Evolutionary conservation across 2,113 vertebrate species (phyloP).

Genomic region (Pyxicephalus adspersus): DNA sequence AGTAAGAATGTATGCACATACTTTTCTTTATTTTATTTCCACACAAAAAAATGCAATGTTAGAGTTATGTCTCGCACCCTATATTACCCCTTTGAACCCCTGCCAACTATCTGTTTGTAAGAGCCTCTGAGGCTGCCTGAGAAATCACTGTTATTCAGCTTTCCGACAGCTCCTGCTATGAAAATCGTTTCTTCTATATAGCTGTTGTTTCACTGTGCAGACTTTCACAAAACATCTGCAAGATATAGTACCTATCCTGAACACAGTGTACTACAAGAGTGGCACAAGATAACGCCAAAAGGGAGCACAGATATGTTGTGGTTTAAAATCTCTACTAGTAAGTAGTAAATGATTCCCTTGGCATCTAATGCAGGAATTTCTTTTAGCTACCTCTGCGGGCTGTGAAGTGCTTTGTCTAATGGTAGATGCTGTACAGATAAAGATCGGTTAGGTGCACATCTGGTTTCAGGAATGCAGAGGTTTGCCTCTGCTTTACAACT

Average conservation of each 20-base stretch:
- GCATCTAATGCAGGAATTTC: slow-evolving; percentile 8
- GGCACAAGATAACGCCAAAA: not conserved
- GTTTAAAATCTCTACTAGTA: not conserved
- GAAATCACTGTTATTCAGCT: too few species aligned
- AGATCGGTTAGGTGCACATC: slow-evolving; percentile 10
- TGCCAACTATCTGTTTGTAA: too few species aligned
- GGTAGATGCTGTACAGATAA: slow-evolving; percentile 16
- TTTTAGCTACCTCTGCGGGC: not conserved
- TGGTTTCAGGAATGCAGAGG: slow-evolving; percentile 12
- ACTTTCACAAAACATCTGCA: too few species aligned
- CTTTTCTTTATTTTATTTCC: too few species aligned
- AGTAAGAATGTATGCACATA: too few species aligned
- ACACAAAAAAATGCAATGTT: too few species aligned
- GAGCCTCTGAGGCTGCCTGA: too few species aligned
- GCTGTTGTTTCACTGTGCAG: too few species aligned
- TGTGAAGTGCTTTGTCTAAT: slow-evolving; percentile 5
- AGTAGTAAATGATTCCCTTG: not conserved
- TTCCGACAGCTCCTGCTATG: too few species aligned
- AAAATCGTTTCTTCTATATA: too few species aligned
- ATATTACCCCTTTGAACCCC: too few species aligned
- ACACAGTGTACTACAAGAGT: not conserved
- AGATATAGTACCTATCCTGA: not conserved
- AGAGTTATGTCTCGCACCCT: too few species aligned
- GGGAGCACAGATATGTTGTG: not conserved
- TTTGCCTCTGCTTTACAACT: not conserved